Base-by-base conservation (phyloP, 2,888 invertebrate genomes). In the Diadromus collaris region DNA sequence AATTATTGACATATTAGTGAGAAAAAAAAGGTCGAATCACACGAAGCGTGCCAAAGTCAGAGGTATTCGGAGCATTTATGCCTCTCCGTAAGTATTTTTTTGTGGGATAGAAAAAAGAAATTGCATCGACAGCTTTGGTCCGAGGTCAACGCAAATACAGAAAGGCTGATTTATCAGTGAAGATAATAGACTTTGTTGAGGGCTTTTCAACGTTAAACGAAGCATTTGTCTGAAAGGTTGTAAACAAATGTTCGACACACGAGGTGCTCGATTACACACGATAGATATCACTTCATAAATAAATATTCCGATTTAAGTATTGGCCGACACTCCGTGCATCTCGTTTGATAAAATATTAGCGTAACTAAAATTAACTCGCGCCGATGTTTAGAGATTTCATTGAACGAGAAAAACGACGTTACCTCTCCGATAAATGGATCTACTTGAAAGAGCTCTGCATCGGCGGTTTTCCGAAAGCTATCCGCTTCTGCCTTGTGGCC, bases 381-480 rank as follows among this genome's bases (percentile, higher is more conserved):
- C 24, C 68, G 89, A 89, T 89, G 89, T 85, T 85, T 70, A 64
- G 32, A 74, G 89, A 89, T 89, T 87, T 82, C 77, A 44, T 72
- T 81, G 73, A 7, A 74, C 48, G 65, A 27, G 81, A 81, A 80
- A 83, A 81, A 71, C 77, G 29, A 44, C 81, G 75, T 84, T 89
- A 89, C 87, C 89, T 89, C 82, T 83, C 84, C 82, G 82, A 84
- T 76, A 77, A 80, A 82, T 83, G 82, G 83, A 83, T 81, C 79
- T 82, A 80, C 84, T 82, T 76, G 79, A 86, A 86, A 85, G 85
- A 86, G 81, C 78, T 78, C 65, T n/a, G 5, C 54, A 54, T 56
- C 63, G 80, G 69, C 24, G 41, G 63, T 21, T 81, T 87, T 88
- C 85, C 74, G 44, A 86, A 88, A 86, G 46, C 72, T 38, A 85